Evolutionary conservation across 1,140 invertebrate genomes (phyloP).

Genomic region (Popillia japonica): DNA sequence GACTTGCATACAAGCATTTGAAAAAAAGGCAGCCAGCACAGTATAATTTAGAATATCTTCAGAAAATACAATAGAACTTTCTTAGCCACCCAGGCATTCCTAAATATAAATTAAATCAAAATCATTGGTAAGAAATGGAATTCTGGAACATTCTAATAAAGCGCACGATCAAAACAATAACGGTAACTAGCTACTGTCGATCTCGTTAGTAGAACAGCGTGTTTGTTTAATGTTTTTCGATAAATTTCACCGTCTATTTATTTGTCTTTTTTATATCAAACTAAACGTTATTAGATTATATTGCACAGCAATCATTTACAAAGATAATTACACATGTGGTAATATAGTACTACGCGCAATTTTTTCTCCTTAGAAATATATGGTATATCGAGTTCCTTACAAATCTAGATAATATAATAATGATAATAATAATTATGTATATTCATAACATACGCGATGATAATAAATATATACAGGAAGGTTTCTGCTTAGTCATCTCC

Average conservation of each 20-base stretch:
- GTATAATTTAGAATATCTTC: too few relatives aligned
- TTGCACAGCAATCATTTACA: constrained; percentile 30
- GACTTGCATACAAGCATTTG: too few relatives aligned
- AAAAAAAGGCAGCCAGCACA: too few relatives aligned
- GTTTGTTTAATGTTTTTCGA: too few relatives aligned
- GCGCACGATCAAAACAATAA: too few relatives aligned
- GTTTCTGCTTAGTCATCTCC: background rate
- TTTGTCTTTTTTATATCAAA: background rate
- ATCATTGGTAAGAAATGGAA: too few relatives aligned
- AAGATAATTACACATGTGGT: constrained; percentile 4
- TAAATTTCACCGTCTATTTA: too few relatives aligned
- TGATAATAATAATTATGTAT: constrained; percentile 3
- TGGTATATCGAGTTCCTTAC: constrained; percentile 13
- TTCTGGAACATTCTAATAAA: too few relatives aligned
- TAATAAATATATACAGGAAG: background rate
- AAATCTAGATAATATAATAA: constrained; percentile 26
- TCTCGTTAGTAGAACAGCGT: too few relatives aligned
- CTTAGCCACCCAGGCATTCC: background rate
- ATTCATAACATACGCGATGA: background rate
- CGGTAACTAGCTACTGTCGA: too few relatives aligned
- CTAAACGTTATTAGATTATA: constrained; percentile 19
- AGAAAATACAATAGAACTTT: background rate
- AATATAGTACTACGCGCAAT: background rate
- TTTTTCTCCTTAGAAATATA: constrained; percentile 1
- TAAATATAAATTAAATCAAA: too few relatives aligned